These are phyloP conservation scores for Philaethria dido DNA, from an alignment of 2,888 invertebrate genomes.

Conservation along the genomic window DNA sequence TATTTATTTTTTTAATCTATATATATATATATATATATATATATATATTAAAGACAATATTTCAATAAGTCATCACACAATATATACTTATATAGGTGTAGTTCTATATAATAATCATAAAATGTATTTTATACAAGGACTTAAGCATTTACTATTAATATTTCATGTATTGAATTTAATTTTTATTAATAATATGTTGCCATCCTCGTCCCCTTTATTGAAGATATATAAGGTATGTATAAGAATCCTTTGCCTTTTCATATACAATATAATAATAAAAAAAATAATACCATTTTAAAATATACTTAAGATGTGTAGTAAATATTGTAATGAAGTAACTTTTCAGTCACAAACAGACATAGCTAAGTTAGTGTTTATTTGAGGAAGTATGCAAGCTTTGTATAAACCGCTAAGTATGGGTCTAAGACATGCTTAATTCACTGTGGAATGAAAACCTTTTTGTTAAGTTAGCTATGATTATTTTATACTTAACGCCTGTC, in stretches of 20 bases:
- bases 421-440: background rate
- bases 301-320: background rate
- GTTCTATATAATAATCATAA: conserved; percentile 9
- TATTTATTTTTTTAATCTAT: background rate
- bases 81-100: conserved; percentile 15
- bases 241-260: background rate
- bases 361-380: background rate
- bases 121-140: conserved; percentile 9
- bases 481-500: too few relatives aligned
- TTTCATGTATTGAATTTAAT: background rate
- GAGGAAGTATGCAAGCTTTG: background rate
- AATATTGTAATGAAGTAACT: background rate
- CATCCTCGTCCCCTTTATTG: background rate
- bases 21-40: background rate
- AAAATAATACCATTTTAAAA: background rate
- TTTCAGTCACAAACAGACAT: background rate
- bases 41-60: background rate
- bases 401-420: background rate
- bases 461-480: too few relatives aligned
- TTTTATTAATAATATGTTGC: conserved; percentile 5
- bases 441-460: background rate
- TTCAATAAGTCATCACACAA: conserved; percentile 2
- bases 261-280: background rate
- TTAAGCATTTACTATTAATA: conserved; percentile 17
- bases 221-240: background rate